Conservation (phyloP, 2,113 vertebrate species). For the Pluvialis apricaria region DNA sequence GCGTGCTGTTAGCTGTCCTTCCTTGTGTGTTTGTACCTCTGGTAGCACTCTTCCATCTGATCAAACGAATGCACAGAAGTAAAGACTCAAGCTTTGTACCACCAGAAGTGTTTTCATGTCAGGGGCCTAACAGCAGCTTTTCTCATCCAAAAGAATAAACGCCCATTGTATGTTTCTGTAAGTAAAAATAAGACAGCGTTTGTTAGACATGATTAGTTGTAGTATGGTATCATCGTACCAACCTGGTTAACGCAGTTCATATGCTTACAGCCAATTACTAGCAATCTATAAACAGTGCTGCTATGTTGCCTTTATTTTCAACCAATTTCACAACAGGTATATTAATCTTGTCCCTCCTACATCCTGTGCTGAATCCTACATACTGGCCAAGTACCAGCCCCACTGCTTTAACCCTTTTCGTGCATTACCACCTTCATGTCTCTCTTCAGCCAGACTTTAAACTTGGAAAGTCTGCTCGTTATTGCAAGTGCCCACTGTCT, state of each 20-base stretch:
- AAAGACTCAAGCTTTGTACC: background rate
- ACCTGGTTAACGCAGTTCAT: background rate
- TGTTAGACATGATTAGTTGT: background rate
- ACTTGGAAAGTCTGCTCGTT: background rate
- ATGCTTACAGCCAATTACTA: background rate
- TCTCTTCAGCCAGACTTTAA: background rate
- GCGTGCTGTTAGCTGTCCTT: constrained; percentile 70
- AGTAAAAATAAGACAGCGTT: background rate
- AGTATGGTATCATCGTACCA: background rate
- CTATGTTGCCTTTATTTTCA: background rate
- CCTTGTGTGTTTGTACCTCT: constrained; percentile 75
- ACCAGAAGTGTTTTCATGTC: background rate
- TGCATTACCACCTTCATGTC: background rate
- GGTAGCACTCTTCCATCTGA: constrained; percentile 69
- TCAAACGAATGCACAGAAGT: background rate
- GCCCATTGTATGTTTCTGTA: background rate
- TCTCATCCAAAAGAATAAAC: background rate
- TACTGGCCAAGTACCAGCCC: background rate
- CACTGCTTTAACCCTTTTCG: background rate
- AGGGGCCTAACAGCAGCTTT: background rate
- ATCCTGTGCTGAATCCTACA: background rate
- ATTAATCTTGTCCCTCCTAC: background rate
- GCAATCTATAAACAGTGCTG: background rate
- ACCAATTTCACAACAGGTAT: background rate
- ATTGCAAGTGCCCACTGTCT: background rate